Evolutionary conservation across 1,140 invertebrate genomes (phyloP), one percentile per base, ranked within the genome.

Genomic region (Bombus sylvicola): DNA sequence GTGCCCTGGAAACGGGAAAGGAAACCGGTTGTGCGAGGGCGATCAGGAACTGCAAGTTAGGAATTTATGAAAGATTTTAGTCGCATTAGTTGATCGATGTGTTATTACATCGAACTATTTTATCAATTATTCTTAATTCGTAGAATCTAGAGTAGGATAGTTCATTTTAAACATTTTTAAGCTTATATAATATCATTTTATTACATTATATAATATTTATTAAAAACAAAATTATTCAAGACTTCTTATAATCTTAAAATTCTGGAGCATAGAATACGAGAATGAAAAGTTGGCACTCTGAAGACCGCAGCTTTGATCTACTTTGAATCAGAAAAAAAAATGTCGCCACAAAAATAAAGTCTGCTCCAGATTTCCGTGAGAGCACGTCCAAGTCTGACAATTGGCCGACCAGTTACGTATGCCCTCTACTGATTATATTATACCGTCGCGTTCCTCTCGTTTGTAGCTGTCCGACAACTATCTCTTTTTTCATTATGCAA

Each of bases 401-500:
- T 90, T 87, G 90, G 90, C 92, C 87, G 88, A 89, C 85, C 84
- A 87, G 82, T 91, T 91, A 91, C 82, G 88, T 77, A 71, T 79
- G 43, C 83, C 77, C 37, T 66, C 88, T 69, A 75, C 86, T 68
- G 77, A 81, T 90, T 92, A 91, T 85, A 86, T 83, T 84, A 88
- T 89, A 90, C 86, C 89, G 88, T 87, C 86, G 87, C 90, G 87
- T 89, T 91, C 90, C 87, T 90, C 89, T 90, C 80, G 53, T 75
- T 85, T 88, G 74, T 79, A 91, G 76, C 82, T 74, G 84, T 82
- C 89, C 81, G 89, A 92, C 93, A 94, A 94, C 93, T 94, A 94
- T 94, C 93, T 93, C 93, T 94, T 92, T 93, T 92, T 92, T 90
- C 87, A 89, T 94, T 93, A 93, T 90, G 92, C 92, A 94, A 94